A percentile compares a stretch with the other conserved stretches of the same genome.
These are phyloP conservation scores for Anagyrus pseudococci DNA, from an alignment of 2,888 invertebrate genomes.

Conservation along the genomic window DNA sequence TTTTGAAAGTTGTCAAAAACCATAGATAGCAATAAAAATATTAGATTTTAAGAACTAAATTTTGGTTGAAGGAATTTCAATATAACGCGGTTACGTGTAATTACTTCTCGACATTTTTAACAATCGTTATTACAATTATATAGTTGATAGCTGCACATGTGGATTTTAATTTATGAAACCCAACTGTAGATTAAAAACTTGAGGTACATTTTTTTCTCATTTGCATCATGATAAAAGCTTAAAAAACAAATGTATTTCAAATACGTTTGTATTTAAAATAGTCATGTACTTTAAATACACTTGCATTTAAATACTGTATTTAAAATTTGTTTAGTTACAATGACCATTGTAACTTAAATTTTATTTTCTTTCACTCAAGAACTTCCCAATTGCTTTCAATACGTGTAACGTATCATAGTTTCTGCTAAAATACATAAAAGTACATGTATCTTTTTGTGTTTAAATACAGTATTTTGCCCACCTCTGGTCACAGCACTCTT, in stretches of 20 bases:
- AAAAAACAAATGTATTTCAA: slow-evolving; percentile 40
- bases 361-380: slow-evolving; percentile 21
- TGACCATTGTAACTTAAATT: slow-evolving; percentile 39
- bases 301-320: slow-evolving; percentile 39
- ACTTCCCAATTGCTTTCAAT: slow-evolving; percentile 30
- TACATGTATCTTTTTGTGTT: slow-evolving; percentile 34
- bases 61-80: slow-evolving; percentile 29
- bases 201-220: slow-evolving; percentile 32
- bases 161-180: slow-evolving; percentile 26
- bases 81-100: slow-evolving; percentile 28
- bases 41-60: slow-evolving; percentile 26
- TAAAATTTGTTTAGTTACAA: slow-evolving; percentile 37
- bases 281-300: slow-evolving; percentile 40
- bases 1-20: slow-evolving; percentile 28
- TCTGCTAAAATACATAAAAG: slow-evolving; percentile 38
- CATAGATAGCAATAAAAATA: slow-evolving; percentile 31
- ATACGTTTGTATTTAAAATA: slow-evolving; percentile 40
- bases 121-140: slow-evolving; percentile 30
- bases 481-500: slow-evolving; percentile 50
- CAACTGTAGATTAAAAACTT: slow-evolving; percentile 33
- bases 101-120: slow-evolving; percentile 33
- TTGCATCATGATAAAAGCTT: slow-evolving; percentile 31
- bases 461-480: slow-evolving; percentile 40
- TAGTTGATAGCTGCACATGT: slow-evolving; percentile 31
- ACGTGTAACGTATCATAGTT: slow-evolving; percentile 37